Conservation (phyloP, 2,797 vertebrate genomes). For the Gallirallus australis region DNA sequence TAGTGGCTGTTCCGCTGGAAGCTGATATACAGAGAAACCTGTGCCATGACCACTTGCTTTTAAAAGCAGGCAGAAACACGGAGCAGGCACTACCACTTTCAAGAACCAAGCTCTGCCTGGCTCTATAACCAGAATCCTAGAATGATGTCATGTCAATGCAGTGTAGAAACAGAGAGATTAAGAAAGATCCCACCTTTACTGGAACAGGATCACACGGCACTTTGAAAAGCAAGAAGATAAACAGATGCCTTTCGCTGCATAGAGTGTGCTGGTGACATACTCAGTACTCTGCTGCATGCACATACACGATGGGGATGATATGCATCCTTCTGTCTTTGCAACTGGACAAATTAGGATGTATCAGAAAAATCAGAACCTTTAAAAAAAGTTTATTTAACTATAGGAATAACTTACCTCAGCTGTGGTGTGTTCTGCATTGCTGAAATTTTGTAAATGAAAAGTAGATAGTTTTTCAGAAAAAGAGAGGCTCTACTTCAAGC, state of each 20-base stretch:
- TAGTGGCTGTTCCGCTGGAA: neutral
- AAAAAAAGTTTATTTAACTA: neutral
- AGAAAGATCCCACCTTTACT: neutral
- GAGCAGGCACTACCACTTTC: neutral
- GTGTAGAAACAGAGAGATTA: neutral
- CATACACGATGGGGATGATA: neutral
- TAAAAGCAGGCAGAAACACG: neutral
- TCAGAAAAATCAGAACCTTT: neutral
- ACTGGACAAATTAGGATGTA: neutral
- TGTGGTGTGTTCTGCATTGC: neutral
- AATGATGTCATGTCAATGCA: neutral
- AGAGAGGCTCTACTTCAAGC: neutral
- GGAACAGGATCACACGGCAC: neutral
- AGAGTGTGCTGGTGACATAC: neutral
- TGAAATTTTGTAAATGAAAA: neutral
- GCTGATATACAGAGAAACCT: neutral
- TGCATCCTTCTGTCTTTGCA: neutral
- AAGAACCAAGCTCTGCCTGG: neutral
- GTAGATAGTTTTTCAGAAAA: neutral
- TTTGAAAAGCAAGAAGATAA: neutral
- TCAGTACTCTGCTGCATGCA: neutral
- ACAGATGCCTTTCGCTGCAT: neutral
- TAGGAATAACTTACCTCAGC: neutral
- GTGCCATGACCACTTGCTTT: rapidly evolving
- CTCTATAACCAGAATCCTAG: neutral